Conservation (phyloP, 2,888 invertebrate genomes). For the Xanthostigma xanthostigma region DNA sequence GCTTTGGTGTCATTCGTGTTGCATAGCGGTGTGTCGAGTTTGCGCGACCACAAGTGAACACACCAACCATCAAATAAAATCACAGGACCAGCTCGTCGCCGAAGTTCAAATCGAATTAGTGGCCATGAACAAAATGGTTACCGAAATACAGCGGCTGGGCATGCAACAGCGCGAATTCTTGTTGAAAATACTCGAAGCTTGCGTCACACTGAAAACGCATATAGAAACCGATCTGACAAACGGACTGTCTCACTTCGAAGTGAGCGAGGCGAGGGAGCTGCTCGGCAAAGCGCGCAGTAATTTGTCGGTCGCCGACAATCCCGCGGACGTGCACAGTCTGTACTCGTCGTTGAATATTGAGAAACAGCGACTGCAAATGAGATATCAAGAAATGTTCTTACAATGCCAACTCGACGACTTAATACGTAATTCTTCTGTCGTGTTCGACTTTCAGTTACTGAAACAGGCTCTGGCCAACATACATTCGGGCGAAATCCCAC, state of each 20-base stretch:
- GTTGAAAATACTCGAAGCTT: slow-evolving; percentile 56
- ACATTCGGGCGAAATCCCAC: slow-evolving; percentile 38
- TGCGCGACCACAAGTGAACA: slow-evolving; percentile 52
- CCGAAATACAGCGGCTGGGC: slow-evolving; percentile 54
- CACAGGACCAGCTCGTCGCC: slow-evolving; percentile 46
- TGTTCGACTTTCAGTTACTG: slow-evolving; percentile 50
- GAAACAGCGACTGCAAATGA: slow-evolving; percentile 49
- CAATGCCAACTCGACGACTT: slow-evolving; percentile 58
- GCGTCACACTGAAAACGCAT: slow-evolving; percentile 57
- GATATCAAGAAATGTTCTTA: slow-evolving; percentile 55
- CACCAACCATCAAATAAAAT: slow-evolving; percentile 49
- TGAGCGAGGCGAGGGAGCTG: slow-evolving; percentile 48
- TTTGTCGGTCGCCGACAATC: slow-evolving; percentile 39
- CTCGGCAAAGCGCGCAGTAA: slow-evolving; percentile 44
- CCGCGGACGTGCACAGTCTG: slow-evolving; percentile 43
- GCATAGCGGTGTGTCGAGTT: slow-evolving; percentile 45
- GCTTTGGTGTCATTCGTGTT: slow-evolving; percentile 55
- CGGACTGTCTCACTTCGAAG: slow-evolving; percentile 48
- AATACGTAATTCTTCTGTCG: slow-evolving; percentile 46
- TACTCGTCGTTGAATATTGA: slow-evolving; percentile 45
- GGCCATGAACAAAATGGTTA: slow-evolving; percentile 51
- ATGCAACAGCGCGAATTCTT: slow-evolving; percentile 57
- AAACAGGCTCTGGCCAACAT: slow-evolving; percentile 50
- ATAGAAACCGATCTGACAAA: slow-evolving; percentile 59
- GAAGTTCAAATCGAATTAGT: slow-evolving; percentile 51